Evolutionary conservation across 1,140 invertebrate genomes (phyloP).

Genomic region (Drosophila virilis): DNA sequence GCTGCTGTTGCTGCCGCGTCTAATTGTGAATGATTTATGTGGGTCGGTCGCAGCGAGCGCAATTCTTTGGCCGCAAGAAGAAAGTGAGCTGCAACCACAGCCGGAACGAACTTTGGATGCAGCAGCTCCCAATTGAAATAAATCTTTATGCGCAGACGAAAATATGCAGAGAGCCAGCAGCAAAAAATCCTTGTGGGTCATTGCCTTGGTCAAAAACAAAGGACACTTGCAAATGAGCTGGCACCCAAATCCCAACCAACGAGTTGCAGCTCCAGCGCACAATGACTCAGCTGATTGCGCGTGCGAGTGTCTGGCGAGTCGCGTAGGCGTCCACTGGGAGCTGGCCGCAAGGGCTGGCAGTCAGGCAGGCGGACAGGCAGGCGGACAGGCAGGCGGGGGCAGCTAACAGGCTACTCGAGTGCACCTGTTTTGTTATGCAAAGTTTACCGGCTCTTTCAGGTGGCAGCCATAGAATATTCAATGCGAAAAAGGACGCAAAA

Average conservation of each 20-base stretch:
- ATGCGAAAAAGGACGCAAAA: slow-evolving; percentile 34
- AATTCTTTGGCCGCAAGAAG: slow-evolving; percentile 48
- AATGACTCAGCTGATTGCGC: slow-evolving; percentile 46
- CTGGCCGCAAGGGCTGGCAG: neutral
- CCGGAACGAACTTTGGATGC: slow-evolving; percentile 18
- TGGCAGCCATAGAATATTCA: slow-evolving; percentile 53
- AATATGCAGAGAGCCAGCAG: slow-evolving; percentile 8
- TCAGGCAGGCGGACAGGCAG: too few relatives aligned
- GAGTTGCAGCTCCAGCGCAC: neutral
- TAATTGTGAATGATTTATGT: slow-evolving; percentile 82
- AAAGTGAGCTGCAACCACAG: slow-evolving; percentile 47
- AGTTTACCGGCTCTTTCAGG: slow-evolving; percentile 59
- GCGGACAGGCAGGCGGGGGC: neutral
- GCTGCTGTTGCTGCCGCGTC: slow-evolving; percentile 66
- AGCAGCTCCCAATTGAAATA: slow-evolving; percentile 60
- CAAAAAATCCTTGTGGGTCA: slow-evolving; percentile 53
- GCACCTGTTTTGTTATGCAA: slow-evolving; percentile 74
- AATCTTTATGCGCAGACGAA: slow-evolving; percentile 41
- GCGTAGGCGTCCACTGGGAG: slow-evolving; percentile 27
- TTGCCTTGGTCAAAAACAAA: slow-evolving; percentile 62
- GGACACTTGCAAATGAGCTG: slow-evolving; percentile 6
- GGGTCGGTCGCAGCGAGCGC: slow-evolving; percentile 62
- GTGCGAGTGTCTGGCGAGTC: slow-evolving; percentile 24
- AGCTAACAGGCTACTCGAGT: slow-evolving; percentile 25
- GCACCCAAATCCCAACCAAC: neutral